phyloP scores from a whole-genome alignment of 2,113 vertebrate species.

The Channa argus region DNA sequence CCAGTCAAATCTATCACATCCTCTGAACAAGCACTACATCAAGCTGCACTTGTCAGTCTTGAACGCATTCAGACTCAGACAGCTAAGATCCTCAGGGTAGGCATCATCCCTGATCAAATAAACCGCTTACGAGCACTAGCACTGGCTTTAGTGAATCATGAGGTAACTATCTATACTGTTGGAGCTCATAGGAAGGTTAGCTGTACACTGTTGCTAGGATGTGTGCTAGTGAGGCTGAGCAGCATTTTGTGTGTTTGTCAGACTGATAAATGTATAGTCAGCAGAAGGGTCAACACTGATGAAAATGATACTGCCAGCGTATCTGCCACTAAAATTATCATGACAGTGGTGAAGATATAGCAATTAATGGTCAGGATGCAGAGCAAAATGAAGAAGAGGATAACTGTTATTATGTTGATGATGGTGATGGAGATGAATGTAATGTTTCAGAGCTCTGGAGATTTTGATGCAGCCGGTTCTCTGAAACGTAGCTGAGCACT shows the following conservation, averaged over 20 bases:
- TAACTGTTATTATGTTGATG: conserved; percentile 27
- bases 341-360: conserved; percentile 18
- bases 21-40: conserved; percentile 57
- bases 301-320: conserved; percentile 29
- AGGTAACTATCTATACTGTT: conserved; percentile 14
- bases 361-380: conserved; percentile 44
- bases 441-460: conserved; percentile 41
- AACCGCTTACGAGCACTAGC: conserved; percentile 43
- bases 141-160: conserved; percentile 38
- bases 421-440: conserved; percentile 31
- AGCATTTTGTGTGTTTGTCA: conserved; percentile 18
- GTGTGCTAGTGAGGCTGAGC: conserved; percentile 20
- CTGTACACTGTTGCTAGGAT: conserved; percentile 4
- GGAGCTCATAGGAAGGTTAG: background rate
- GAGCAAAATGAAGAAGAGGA: conserved; percentile 22
- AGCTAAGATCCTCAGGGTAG: conserved; percentile 50
- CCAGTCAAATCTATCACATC: conserved; percentile 30
- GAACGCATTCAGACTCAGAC: conserved; percentile 53
- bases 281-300: conserved; percentile 23
- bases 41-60: conserved; percentile 60
- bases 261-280: conserved; percentile 18
- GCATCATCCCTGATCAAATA: conserved; percentile 66
- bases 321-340: conserved; percentile 21
- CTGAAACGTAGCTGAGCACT: conserved; percentile 46
- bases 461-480: conserved; percentile 55